Conservation (phyloP, 1,140 invertebrate species). For the Melanaphis sacchari region DNA sequence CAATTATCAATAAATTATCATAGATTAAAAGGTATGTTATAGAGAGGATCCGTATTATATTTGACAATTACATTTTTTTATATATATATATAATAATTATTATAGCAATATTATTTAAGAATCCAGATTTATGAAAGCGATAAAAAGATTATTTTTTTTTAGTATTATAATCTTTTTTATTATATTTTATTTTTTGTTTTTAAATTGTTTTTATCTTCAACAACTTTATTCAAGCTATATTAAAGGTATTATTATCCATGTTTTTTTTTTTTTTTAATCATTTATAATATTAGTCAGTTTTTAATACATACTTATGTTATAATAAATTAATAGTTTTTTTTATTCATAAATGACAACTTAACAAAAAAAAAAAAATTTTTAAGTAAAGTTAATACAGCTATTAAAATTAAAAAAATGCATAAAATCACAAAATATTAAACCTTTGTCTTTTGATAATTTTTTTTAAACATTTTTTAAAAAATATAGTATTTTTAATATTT, state of each 20-base stretch:
- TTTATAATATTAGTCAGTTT: background rate
- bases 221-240: background rate
- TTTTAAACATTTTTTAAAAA: no score
- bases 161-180: background rate
- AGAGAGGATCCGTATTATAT: background rate
- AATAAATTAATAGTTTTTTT: background rate
- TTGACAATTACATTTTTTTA: background rate
- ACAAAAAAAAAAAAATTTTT: slow-evolving; percentile 1
- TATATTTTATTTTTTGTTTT: no score
- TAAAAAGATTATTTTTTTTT: background rate
- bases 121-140: background rate
- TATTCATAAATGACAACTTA: background rate
- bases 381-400: background rate
- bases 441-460: background rate
- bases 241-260: background rate
- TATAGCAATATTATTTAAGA: background rate
- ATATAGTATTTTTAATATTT: background rate
- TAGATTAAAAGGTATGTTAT: background rate
- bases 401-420: background rate
- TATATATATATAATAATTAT: background rate
- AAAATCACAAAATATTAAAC: background rate
- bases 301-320: background rate
- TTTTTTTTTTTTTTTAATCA: background rate
- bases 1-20: background rate
- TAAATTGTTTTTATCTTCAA: background rate